Conservation (phyloP, 2,113 vertebrate genomes). For the Campylomormyrus numenius region DNA sequence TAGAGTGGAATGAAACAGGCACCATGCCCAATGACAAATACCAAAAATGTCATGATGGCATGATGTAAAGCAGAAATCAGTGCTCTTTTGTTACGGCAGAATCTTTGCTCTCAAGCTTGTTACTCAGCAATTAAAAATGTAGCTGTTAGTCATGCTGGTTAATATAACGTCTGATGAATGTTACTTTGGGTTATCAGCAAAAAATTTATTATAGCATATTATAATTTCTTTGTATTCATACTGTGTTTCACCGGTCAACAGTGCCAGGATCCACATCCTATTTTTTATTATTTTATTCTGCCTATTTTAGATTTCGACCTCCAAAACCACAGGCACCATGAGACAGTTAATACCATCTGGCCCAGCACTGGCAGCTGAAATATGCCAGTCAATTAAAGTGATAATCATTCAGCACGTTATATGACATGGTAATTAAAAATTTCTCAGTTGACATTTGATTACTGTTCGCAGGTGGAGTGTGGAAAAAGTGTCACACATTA, state of each 20-base stretch:
- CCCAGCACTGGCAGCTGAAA: not conserved
- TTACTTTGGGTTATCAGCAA: not conserved
- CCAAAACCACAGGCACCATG: not conserved
- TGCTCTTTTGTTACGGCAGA: not conserved
- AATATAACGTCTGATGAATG: not conserved
- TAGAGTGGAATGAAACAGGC: not conserved
- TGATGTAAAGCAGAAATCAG: not conserved
- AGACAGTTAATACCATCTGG: not conserved
- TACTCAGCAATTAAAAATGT: not conserved
- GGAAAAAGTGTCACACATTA: not conserved
- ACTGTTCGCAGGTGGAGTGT: not conserved
- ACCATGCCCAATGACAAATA: not conserved
- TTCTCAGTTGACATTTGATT: not conserved
- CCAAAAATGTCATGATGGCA: not conserved
- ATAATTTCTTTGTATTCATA: not conserved
- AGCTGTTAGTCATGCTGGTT: not conserved
- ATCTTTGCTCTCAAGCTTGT: not conserved
- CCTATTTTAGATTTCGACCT: not conserved
- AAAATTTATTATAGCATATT: not conserved
- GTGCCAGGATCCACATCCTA: not conserved
- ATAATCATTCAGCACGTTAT: not conserved
- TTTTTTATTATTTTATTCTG: not conserved
- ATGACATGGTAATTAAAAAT: not conserved
- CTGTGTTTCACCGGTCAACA: not conserved
- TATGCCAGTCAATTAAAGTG: not conserved